Evolutionary conservation across 2,113 vertebrate species (phyloP).

Genomic region (Tachuris rubrigastra): DNA sequence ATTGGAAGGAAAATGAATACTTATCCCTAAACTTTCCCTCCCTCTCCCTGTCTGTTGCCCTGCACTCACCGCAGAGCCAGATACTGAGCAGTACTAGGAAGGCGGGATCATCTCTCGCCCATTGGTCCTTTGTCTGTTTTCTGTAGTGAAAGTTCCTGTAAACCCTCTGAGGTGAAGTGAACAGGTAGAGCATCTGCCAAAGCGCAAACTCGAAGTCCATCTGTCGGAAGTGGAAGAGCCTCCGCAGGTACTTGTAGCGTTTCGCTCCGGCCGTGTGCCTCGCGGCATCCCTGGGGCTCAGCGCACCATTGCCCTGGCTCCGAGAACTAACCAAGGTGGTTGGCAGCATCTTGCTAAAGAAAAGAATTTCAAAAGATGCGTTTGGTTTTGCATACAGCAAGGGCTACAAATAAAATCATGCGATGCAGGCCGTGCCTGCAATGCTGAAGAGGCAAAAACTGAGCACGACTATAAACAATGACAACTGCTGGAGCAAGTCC

Average conservation of each 20-base stretch:
- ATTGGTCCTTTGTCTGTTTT: slow-evolving; percentile 99
- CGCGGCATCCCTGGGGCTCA: slow-evolving; percentile 81
- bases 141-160: slow-evolving; percentile 99
- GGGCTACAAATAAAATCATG: accelerated
- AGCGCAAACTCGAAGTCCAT: slow-evolving; percentile 98
- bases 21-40: background rate
- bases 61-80: slow-evolving; percentile 91
- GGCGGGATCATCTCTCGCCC: slow-evolving; percentile 95
- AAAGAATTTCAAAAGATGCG: background rate
- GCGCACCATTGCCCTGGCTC: slow-evolving; percentile 79
- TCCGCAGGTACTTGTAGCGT: slow-evolving; percentile 92
- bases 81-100: slow-evolving; percentile 93
- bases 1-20: accelerated
- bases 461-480: background rate
- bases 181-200: slow-evolving; percentile 99
- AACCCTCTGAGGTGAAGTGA: slow-evolving; percentile 94
- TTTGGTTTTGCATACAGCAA: accelerated
- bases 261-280: slow-evolving; percentile 93
- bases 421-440: accelerated
- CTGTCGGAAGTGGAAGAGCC: slow-evolving; percentile 88
- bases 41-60: background rate
- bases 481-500: background rate
- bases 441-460: background rate
- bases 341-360: slow-evolving; percentile 85
- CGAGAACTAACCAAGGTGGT: slow-evolving; percentile 75